Evolutionary conservation across 2,888 invertebrate genomes (phyloP), one percentile per base, ranked within the genome.

Genomic region (Drosophila eohydei): DNA sequence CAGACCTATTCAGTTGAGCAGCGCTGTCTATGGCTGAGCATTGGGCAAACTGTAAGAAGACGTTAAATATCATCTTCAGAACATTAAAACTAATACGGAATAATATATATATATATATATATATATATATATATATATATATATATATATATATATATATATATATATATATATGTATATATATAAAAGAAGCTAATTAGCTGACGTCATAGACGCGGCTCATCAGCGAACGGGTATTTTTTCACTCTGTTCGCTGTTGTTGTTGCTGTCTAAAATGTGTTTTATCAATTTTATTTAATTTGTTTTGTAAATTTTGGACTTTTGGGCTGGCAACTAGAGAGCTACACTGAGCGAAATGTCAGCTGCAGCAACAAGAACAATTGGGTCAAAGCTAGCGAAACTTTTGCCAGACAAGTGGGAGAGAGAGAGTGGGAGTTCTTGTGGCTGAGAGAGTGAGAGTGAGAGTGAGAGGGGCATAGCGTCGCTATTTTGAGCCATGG

Each of bases 311-410:
- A 36, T 21, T 51, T 50, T 51, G 12, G 21, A 21, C 7, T 62
- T 66, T 50, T 32, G 43, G 46, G 51, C 61, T 50, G 30, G 40
- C 30, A 76, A 40, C 68, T 58, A n/a, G 28, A 48, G 43, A 61
- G 50, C 28, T 71, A 64, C 55, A 80, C 66, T 77, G 74, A 52
- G 66, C 71, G 82, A 76, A 79, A 81, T 64, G 65, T 50, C 74
- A 74, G 34, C n/a, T 66, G 54, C 50, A 71, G 59, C 67, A 67
- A 52, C 46, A 40, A 26, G 46, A 68, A 54, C 40, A 78, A 74
- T 61, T 78, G 66, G 60, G 78, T 77, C 78, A 78, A 65, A 67
- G 59, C 48, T 43, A 57, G 46, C 54, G 2, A 46, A 79, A 77
- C 84, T 81, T 78, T 83, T 69, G 73, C 76, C 83, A 50, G 43